These are phyloP conservation scores for Dipodomys ordii DNA, from an alignment of 2,113 vertebrate species.

Conservation along the genomic window DNA sequence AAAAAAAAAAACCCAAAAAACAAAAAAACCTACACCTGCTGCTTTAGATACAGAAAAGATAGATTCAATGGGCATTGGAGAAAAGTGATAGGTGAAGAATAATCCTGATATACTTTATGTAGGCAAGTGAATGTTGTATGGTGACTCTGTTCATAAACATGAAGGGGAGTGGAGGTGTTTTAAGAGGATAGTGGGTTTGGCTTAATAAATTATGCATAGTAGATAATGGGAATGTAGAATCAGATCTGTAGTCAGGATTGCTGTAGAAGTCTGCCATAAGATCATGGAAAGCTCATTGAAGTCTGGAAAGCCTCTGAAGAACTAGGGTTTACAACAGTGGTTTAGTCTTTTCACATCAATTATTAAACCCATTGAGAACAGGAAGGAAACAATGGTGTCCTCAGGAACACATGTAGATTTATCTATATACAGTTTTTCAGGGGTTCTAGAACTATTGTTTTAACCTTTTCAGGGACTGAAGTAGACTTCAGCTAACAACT, in stretches of 20 bases:
- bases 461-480: neutral
- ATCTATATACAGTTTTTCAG: neutral
- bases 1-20: too few species aligned
- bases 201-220: neutral
- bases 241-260: neutral
- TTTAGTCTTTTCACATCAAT: neutral
- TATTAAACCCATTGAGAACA: neutral
- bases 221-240: neutral
- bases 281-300: neutral
- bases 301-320: neutral
- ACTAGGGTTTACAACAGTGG: neutral
- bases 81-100: neutral
- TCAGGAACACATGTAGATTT: neutral
- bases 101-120: constrained; percentile 13
- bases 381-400: neutral
- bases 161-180: neutral
- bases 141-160: neutral
- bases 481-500: neutral
- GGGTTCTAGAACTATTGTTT: neutral
- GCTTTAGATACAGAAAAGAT: neutral
- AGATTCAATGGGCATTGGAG: neutral
- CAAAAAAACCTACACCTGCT: neutral
- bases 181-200: constrained; percentile 8
- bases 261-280: neutral
- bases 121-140: neutral